Percentiles rank a stretch among this genome's conserved stretches.
These are phyloP conservation scores for Gasteruption jaculator DNA, from an alignment of 2,888 invertebrate genomes.

Conservation along the genomic window DNA sequence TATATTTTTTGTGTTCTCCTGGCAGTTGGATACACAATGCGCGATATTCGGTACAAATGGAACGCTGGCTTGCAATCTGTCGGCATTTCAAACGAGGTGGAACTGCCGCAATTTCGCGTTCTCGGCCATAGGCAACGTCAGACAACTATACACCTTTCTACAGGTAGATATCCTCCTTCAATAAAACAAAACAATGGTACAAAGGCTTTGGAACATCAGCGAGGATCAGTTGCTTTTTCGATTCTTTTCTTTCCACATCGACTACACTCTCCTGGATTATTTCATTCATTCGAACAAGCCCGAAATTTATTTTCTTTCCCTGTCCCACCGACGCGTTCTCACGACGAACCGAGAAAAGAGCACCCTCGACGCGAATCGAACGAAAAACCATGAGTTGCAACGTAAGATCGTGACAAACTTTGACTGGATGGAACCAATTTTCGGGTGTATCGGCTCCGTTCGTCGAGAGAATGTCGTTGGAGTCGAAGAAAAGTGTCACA, in stretches of 20 bases:
- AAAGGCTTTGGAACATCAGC: too few relatives aligned
- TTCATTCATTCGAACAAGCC: too few relatives aligned
- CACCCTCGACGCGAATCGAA: too few relatives aligned
- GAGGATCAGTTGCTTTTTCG: too few relatives aligned
- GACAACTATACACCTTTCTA: slow-evolving; percentile 90
- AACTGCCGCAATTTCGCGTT: slow-evolving; percentile 95
- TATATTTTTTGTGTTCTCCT: slow-evolving; percentile 51
- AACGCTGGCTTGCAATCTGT: slow-evolving; percentile 88
- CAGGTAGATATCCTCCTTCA: slow-evolving; percentile 71
- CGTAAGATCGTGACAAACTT: too few relatives aligned
- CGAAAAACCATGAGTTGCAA: too few relatives aligned
- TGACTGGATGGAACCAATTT: too few relatives aligned
- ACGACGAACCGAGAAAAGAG: slow-evolving; percentile 13
- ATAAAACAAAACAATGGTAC: too few relatives aligned
- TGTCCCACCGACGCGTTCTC: slow-evolving; percentile 26
- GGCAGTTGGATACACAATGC: slow-evolving; percentile 95
- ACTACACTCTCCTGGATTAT: slow-evolving; percentile 19
- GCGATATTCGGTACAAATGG: slow-evolving; percentile 97
- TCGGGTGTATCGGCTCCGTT: too few relatives aligned
- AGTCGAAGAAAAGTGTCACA: slow-evolving; percentile 10
- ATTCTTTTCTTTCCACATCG: slow-evolving; percentile 16
- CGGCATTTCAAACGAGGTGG: slow-evolving; percentile 92
- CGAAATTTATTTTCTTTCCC: slow-evolving; percentile 39
- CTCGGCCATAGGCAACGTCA: slow-evolving; percentile 93
- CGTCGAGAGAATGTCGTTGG: too few relatives aligned